Conservation (phyloP, 2,113 vertebrate species). For the Pterocles orientalis region DNA sequence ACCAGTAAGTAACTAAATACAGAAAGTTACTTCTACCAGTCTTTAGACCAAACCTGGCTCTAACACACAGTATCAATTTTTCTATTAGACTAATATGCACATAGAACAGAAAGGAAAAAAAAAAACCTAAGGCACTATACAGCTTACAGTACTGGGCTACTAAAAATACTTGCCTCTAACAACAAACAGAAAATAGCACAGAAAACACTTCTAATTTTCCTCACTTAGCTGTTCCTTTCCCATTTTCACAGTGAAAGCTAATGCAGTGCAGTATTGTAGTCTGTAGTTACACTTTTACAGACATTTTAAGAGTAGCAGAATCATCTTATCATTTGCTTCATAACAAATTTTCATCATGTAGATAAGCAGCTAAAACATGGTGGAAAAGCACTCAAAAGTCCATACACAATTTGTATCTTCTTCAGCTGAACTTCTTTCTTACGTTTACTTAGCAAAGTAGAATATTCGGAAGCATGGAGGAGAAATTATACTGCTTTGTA, state of each 20-base stretch:
- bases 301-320: background rate
- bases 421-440: background rate
- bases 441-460: conserved; percentile 12
- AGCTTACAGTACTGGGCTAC: background rate
- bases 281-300: background rate
- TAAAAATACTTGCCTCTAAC: background rate
- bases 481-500: background rate
- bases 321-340: background rate
- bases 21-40: background rate
- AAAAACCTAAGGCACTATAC: background rate
- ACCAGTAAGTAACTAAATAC: background rate
- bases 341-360: background rate
- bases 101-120: background rate
- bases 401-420: background rate
- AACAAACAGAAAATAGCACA: background rate
- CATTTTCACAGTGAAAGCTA: background rate
- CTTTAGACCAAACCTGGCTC: background rate
- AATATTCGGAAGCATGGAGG: background rate
- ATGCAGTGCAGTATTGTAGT: background rate
- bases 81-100: background rate
- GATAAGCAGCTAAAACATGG: conserved; percentile 13
- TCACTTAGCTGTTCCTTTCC: background rate
- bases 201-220: background rate
- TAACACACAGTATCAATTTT: background rate
- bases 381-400: background rate